Percentiles rank a stretch among this genome's conserved stretches.
These are phyloP conservation scores for Nilaparvata lugens DNA, from an alignment of 1,140 invertebrate species.

Conservation along the genomic window DNA sequence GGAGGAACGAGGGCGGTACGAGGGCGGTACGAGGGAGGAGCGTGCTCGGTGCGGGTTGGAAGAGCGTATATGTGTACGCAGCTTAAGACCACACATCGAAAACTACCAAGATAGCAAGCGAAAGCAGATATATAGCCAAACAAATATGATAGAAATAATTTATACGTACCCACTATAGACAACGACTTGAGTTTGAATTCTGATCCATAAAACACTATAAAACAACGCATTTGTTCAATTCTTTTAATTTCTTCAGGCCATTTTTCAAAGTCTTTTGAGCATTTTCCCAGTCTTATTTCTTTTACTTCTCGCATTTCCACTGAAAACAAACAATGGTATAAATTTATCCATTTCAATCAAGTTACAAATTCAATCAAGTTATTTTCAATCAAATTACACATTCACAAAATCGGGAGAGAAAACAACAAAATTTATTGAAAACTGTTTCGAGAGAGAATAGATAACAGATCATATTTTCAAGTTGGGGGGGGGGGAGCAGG, in stretches of 20 bases:
- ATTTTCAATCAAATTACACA: not conserved
- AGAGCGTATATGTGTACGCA: too few species aligned
- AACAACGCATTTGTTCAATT: slow-evolving; percentile 70
- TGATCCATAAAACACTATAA: slow-evolving; percentile 82
- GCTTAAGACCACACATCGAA: too few species aligned
- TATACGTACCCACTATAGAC: slow-evolving; percentile 65
- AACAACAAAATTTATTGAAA: too few species aligned
- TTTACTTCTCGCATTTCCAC: slow-evolving; percentile 83
- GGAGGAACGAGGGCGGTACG: too few species aligned
- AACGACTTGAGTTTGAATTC: slow-evolving; percentile 87
- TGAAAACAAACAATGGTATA: slow-evolving; percentile 24
- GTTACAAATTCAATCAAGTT: slow-evolving; percentile 27
- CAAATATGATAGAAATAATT: slow-evolving; percentile 4
- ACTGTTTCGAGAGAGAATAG: too few species aligned
- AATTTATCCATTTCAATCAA: slow-evolving; percentile 21
- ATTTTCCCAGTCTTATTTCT: slow-evolving; percentile 79
- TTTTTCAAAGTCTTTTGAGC: slow-evolving; percentile 85
- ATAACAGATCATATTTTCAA: too few species aligned
- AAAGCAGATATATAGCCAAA: too few species aligned
- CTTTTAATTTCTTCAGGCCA: slow-evolving; percentile 82
- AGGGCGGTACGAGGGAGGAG: too few species aligned
- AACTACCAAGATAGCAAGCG: too few species aligned
- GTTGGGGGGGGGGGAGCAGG: too few species aligned
- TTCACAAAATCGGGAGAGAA: too few species aligned
- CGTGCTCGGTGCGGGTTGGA: too few species aligned